phyloP scores from a whole-genome alignment of 37 sponge, comb jelly and placozoan genomes.

The Geodia barretti region DNA sequence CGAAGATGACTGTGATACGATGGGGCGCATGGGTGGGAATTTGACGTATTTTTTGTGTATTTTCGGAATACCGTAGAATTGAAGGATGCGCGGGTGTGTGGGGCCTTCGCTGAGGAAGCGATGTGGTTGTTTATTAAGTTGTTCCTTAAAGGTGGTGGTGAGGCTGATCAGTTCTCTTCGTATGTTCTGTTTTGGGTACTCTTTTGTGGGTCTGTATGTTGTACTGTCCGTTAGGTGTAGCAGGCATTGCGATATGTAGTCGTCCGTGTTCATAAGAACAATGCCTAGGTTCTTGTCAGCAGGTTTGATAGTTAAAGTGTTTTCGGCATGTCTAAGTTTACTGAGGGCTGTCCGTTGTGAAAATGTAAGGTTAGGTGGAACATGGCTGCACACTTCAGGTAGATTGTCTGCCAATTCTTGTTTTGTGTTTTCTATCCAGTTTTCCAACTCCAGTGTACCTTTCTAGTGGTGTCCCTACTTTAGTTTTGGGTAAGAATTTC shows the following conservation, averaged over 20 bases:
- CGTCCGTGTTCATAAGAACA: conserved; percentile 1
- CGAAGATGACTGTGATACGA: conserved; percentile 23
- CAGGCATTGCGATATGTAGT: conserved; percentile 6
- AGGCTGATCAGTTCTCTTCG: background rate
- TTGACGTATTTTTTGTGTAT: conserved; percentile 13
- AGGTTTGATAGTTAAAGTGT: conserved; percentile 8
- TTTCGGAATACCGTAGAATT: conserved; percentile 32
- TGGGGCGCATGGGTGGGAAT: conserved; percentile 35
- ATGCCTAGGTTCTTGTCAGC: conserved; percentile 15
- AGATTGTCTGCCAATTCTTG: background rate
- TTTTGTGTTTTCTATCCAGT: conserved; percentile 14
- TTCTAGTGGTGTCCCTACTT: background rate
- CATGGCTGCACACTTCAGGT: background rate
- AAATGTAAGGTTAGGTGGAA: background rate
- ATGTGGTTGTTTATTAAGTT: background rate
- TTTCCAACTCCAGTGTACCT: background rate
- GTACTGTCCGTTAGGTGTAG: background rate
- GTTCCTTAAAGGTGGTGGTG: background rate
- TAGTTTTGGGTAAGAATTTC: conserved; percentile 24
- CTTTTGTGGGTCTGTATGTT: conserved; percentile 31
- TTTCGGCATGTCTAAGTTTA: background rate
- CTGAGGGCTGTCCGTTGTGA: background rate
- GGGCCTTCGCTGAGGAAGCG: background rate
- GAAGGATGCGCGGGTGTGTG: background rate
- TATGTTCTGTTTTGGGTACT: conserved; percentile 62